These are phyloP conservation scores for Propsilocerus akamusi DNA, from an alignment of 1,140 invertebrate species.

Conservation along the genomic window DNA sequence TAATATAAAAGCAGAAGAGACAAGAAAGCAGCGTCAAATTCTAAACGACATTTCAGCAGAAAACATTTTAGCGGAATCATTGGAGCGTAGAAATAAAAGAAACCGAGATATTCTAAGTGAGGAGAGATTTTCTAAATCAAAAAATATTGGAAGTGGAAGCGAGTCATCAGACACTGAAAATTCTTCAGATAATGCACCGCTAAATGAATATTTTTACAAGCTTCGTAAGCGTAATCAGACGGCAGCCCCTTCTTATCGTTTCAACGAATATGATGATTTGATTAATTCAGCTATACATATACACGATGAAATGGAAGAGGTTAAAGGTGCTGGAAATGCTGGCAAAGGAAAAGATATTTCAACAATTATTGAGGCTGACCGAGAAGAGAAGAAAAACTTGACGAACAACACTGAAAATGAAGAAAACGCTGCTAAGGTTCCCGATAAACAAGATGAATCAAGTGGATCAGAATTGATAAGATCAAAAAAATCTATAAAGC, in stretches of 20 bases:
- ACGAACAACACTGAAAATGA: conserved; percentile 11
- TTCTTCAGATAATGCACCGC: conserved; percentile 18
- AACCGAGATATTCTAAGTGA: conserved; percentile 14
- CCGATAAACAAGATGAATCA: neutral
- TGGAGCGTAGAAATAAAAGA: conserved; percentile 15
- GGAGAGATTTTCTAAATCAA: conserved; percentile 13
- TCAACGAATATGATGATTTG: conserved; percentile 85
- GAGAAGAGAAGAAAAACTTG: conserved; percentile 35
- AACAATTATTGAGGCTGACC: conserved; percentile 68
- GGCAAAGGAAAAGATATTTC: conserved; percentile 77
- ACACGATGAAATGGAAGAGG: conserved; percentile 47
- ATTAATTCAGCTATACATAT: conserved; percentile 83
- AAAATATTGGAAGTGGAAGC: conserved; percentile 10
- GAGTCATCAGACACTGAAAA: conserved; percentile 8
- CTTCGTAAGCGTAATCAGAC: conserved; percentile 50
- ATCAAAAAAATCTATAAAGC: conserved; percentile 23
- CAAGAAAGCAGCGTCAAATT: conserved; percentile 49
- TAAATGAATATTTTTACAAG: conserved; percentile 61
- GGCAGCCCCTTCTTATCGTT: conserved; percentile 61
- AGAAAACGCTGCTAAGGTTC: neutral
- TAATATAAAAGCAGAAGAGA: conserved; percentile 37
- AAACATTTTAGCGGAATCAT: conserved; percentile 38
- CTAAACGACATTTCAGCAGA: conserved; percentile 61
- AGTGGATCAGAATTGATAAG: conserved; percentile 9
- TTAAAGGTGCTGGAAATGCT: conserved; percentile 54